Percentiles rank a stretch among this genome's conserved stretches.
These are phyloP conservation scores for Parazoanthus darwini DNA, from an alignment of 92 coral and sea anemone species.

Conservation along the genomic window DNA sequence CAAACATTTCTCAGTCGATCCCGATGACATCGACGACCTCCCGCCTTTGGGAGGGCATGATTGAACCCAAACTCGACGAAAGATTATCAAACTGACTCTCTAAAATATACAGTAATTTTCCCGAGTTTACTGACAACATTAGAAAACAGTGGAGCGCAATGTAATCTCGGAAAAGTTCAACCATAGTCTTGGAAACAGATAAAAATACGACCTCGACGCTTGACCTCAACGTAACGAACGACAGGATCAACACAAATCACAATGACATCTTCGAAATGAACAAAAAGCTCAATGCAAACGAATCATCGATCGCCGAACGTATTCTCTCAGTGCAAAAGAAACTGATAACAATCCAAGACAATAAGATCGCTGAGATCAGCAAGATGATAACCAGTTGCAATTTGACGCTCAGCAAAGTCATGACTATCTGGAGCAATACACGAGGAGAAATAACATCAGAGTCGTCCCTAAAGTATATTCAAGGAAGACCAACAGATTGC, in stretches of 20 bases:
- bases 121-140: background rate
- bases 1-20: background rate
- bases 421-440: conserved; percentile 1
- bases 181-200: no score
- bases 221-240: background rate
- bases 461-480: no score
- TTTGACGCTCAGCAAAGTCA: background rate
- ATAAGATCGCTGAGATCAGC: background rate
- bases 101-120: background rate
- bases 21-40: background rate
- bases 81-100: background rate
- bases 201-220: no score
- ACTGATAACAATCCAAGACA: background rate
- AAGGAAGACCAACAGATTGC: no score
- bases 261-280: background rate
- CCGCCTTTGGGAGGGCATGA: background rate
- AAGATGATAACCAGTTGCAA: background rate
- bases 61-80: background rate
- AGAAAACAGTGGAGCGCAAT: background rate
- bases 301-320: background rate
- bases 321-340: background rate
- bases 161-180: background rate
- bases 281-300: background rate
- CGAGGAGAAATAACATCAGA: background rate
- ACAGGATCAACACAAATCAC: background rate